Evolutionary conservation across 1,140 invertebrate genomes (phyloP).

Genomic region (Stegodyphus dumicola): DNA sequence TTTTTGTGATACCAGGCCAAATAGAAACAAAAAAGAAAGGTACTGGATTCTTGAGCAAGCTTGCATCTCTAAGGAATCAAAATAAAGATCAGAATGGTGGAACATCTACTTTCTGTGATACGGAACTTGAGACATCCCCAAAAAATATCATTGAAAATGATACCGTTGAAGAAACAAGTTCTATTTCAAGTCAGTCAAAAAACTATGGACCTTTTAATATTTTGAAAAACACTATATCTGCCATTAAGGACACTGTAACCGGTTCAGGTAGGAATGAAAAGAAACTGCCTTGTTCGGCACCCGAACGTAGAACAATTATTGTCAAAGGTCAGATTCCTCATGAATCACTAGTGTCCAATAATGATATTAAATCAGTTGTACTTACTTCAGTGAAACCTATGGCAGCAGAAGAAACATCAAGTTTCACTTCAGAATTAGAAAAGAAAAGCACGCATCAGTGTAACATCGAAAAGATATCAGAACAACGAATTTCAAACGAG

Average conservation of each 20-base stretch:
- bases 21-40: neutral
- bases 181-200: constrained; percentile 3
- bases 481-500: too few relatives aligned
- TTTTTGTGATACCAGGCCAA: constrained; percentile 28
- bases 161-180: neutral
- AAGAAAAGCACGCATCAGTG: too few relatives aligned
- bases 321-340: constrained; percentile 17
- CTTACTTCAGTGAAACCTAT: neutral
- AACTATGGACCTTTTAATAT: constrained; percentile 17
- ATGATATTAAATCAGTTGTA: neutral
- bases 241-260: constrained; percentile 39
- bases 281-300: constrained; percentile 16
- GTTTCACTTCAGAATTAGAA: too few relatives aligned
- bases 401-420: neutral
- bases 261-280: constrained; percentile 30
- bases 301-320: constrained; percentile 47
- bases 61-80: constrained; percentile 60
- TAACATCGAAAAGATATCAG: too few relatives aligned
- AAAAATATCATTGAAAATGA: neutral
- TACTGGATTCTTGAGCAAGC: constrained; percentile 57
- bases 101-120: neutral
- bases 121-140: neutral
- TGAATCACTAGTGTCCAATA: neutral
- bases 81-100: neutral
- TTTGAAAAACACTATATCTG: constrained; percentile 34